phyloP scores from a whole-genome alignment of 2,113 vertebrate genomes.

The Amblyopsis rosae region DNA sequence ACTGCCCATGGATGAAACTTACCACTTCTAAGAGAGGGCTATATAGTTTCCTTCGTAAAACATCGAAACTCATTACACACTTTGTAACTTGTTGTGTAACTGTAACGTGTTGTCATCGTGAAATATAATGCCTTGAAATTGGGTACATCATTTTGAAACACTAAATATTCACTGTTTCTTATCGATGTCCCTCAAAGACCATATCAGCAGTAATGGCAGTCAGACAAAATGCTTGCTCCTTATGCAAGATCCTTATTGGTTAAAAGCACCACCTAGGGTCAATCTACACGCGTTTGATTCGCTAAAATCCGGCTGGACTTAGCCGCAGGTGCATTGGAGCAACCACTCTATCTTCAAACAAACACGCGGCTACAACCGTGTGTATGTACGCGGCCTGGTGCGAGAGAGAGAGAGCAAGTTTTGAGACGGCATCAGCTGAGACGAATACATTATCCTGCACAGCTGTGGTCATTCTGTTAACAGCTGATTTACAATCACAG shows the following conservation, averaged over 20 bases:
- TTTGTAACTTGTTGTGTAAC: too few relatives aligned
- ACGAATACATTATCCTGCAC: slow-evolving; percentile 12
- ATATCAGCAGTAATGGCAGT: too few relatives aligned
- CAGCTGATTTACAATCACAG: slow-evolving; percentile 56
- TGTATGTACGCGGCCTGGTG: background rate
- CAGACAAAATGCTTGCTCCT: background rate
- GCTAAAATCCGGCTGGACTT: background rate
- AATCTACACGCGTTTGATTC: background rate
- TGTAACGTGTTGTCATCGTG: too few relatives aligned
- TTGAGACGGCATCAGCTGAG: slow-evolving; percentile 8
- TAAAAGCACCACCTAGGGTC: background rate
- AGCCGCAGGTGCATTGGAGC: background rate
- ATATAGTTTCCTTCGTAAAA: too few relatives aligned
- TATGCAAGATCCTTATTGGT: background rate
- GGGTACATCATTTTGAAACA: too few relatives aligned
- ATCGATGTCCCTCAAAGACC: too few relatives aligned
- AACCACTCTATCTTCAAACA: slow-evolving; percentile 9
- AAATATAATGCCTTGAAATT: too few relatives aligned
- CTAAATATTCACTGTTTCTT: too few relatives aligned
- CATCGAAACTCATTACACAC: too few relatives aligned
- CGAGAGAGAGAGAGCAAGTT: background rate
- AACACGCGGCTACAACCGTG: background rate
- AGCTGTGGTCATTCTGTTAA: slow-evolving; percentile 57
- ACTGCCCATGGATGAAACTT: too few relatives aligned
- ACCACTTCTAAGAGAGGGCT: too few relatives aligned